Base-by-base conservation (phyloP, 1,140 invertebrate genomes). In the Lamellibrachia luymesi region DNA sequence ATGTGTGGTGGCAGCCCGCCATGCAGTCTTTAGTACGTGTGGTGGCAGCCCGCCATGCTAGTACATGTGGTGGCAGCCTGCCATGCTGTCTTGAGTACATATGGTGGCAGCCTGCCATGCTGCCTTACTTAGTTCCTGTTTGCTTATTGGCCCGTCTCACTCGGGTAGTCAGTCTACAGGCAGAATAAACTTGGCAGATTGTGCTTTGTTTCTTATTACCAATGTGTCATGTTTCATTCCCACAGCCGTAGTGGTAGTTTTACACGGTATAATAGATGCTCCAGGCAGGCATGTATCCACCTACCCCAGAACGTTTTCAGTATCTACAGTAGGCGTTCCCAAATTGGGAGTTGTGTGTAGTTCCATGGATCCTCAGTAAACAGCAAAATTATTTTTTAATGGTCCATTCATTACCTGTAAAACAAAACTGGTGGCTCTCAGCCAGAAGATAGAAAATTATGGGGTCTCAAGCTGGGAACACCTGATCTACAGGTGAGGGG, bases 101-200 rank as follows among this genome's bases (percentile, higher is more conserved):
- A 38, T 80, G 64, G 64, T 80, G 64, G 64, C 64, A 80, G 64
- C 13, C 64, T 2, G 64, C 64, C 5, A 10, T 80, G 2, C 64
- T 80, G 64, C 64, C 64, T 80, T 80, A 80, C 64, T 80, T 80
- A 80, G 64, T 80, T 80, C 64, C 64, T 80, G 64, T 80, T 80
- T 22, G 64, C 64, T 80, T 80, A 22, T 80, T 80, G 64, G 25
- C 64, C 64, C 64, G 13, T 80, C 8, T 8, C 64, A 80, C 7
- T 80, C 25, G 64, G 64, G 13, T 80, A 22, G 64, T 80, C 64
- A 80, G 64, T 80, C 64, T 10, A 22, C 64, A 80, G 64, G 25
- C 64, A 80, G 6, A 80, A 80, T 80, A 80, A 80, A 80, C 64
- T 80, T 80, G 64, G 64, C 64, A 80, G 64, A 80, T 80, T 80